These are phyloP conservation scores for Diploscapter pachys DNA, from an alignment of 1,140 invertebrate genomes.

Conservation along the genomic window DNA sequence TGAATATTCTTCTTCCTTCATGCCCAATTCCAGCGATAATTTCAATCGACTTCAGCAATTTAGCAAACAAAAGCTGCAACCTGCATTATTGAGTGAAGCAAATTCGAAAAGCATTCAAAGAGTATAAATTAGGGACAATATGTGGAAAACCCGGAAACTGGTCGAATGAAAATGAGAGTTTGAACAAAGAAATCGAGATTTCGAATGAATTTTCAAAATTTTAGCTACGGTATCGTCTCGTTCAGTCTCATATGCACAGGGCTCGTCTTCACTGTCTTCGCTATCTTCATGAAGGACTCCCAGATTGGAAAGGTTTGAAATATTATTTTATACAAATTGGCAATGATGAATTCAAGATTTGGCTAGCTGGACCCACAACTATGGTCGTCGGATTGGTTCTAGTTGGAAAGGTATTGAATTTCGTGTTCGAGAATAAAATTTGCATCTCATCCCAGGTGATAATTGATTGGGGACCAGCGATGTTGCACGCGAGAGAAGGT, in stretches of 20 bases:
- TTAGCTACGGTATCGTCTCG: slow-evolving; percentile 55
- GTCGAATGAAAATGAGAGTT: too few relatives aligned
- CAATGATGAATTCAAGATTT: slow-evolving; percentile 39
- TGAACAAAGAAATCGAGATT: too few relatives aligned
- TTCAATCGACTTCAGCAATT: too few relatives aligned
- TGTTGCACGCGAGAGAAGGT: slow-evolving; percentile 46
- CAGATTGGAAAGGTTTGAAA: slow-evolving; percentile 39
- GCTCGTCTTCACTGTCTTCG: slow-evolving; percentile 58
- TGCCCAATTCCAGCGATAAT: too few relatives aligned
- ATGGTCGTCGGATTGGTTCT: slow-evolving; percentile 55
- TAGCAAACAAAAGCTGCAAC: too few relatives aligned
- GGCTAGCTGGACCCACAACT: slow-evolving; percentile 56
- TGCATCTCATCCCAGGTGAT: slow-evolving; percentile 42
- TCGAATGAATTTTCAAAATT: slow-evolving; percentile 12
- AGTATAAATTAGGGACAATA: not conserved
- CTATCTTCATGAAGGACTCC: slow-evolving; percentile 57
- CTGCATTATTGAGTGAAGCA: not conserved
- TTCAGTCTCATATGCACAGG: slow-evolving; percentile 53
- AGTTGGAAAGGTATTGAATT: slow-evolving; percentile 43
- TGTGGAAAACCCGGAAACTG: too few relatives aligned
- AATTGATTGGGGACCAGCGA: slow-evolving; percentile 59
- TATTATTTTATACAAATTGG: not conserved
- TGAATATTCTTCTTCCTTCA: too few relatives aligned
- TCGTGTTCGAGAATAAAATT: not conserved
- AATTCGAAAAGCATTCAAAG: slow-evolving; percentile 17